Conservation (phyloP, 2,888 invertebrate genomes). For the Aphidius colemani region DNA sequence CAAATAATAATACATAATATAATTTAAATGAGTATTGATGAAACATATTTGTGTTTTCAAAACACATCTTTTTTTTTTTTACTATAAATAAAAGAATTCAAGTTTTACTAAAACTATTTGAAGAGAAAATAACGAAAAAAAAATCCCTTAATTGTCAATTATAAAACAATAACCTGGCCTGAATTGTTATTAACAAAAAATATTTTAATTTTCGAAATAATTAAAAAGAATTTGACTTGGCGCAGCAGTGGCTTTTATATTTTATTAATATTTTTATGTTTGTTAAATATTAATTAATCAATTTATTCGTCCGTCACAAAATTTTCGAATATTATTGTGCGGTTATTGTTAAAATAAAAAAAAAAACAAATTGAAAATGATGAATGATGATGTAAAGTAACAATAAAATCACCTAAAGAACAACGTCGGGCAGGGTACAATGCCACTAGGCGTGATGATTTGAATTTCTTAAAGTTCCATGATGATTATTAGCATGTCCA, state of each 20-base stretch:
- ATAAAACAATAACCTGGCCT: too few relatives aligned
- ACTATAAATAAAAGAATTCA: too few relatives aligned
- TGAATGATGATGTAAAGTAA: slow-evolving; percentile 13
- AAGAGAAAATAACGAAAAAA: too few relatives aligned
- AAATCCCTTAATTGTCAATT: too few relatives aligned
- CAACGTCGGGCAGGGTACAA: slow-evolving; percentile 73
- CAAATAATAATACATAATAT: too few relatives aligned
- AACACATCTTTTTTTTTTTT: too few relatives aligned
- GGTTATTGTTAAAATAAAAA: slow-evolving; percentile 16
- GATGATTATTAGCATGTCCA: slow-evolving; percentile 54
- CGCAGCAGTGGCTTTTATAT: slow-evolving; percentile 22
- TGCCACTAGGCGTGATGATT: slow-evolving; percentile 68
- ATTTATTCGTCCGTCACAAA: slow-evolving; percentile 8
- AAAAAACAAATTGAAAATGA: slow-evolving; percentile 23
- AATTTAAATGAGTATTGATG: too few relatives aligned
- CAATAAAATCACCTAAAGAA: slow-evolving; percentile 61
- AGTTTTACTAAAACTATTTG: too few relatives aligned
- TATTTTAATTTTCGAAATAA: too few relatives aligned
- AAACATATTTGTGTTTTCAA: too few relatives aligned
- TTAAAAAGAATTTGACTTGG: not conserved
- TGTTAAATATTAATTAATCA: not conserved
- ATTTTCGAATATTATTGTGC: slow-evolving; percentile 7
- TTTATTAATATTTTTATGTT: slow-evolving; percentile 14
- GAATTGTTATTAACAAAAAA: too few relatives aligned
- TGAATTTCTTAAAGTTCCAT: slow-evolving; percentile 54